Base-by-base conservation (phyloP, 2,888 invertebrate species). In the Amiota minor region DNA sequence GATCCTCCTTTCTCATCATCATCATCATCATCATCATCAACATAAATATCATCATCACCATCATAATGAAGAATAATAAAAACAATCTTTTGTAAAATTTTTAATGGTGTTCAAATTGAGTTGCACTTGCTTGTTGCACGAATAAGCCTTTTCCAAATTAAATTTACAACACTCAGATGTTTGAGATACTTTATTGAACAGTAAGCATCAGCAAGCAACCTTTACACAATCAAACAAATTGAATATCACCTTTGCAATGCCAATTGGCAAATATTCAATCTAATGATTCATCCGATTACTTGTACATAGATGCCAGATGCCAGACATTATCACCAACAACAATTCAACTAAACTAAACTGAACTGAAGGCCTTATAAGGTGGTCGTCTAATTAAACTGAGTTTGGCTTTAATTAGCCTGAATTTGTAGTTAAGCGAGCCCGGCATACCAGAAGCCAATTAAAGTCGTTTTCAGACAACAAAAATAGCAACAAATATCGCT, bases 311-410 rank as follows among this genome's bases (percentile, higher is more conserved):
- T 35, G 35, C 35, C 18, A n/a, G 12, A n/a, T 62, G 12, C 12
- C 62, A 62, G 12, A 35, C 62, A 23, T 20, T 61, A 20, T 61
- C 35, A 35, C 20, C 20, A 61, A 18, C 35, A 35, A 35, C 35
- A 35, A 35, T 35, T 35, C 35, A 35, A 35, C 35, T 35, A 6
- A 35, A 35, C 35, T 35, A 35, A 35, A 35, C 35, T 35, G 6
- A 35, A 35, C 4, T 35, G 35, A 35, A 35, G 2, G 73, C 82
- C 86, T 74, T 81, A 81, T 78, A 86, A 79, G 85, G 82, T 61
- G 65, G 45, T 86, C 85, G 86, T 86, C 83, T 83, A 83, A 83
- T 86, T 83, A 83, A 86, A 53, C 35, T 76, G 77, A 75, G 64
- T 76, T 74, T 74, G 77, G 82, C 75, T 81, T 85, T 83, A 83